phyloP scores from a whole-genome alignment of 23 tunicate species.

The Styela clava region DNA sequence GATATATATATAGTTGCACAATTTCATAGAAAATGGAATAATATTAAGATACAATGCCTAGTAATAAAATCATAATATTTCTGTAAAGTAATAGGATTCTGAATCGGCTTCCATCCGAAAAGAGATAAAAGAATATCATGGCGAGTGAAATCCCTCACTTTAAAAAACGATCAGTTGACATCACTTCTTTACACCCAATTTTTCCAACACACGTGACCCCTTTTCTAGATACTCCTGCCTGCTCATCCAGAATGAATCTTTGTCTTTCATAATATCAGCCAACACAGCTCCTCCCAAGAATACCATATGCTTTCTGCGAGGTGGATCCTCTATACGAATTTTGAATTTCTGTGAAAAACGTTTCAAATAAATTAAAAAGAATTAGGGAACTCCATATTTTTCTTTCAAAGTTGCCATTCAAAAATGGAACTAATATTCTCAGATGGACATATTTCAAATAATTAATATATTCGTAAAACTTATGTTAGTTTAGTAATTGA shows the following conservation, averaged over 20 bases:
- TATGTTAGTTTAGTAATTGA: too few species aligned
- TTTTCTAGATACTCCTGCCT: slow-evolving; percentile 81
- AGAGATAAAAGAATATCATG: background rate
- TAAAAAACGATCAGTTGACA: background rate
- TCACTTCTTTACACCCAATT: slow-evolving; percentile 70
- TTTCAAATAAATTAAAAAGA: background rate
- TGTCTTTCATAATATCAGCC: slow-evolving; percentile 99
- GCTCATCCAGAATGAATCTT: slow-evolving; percentile 97
- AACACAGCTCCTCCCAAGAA: slow-evolving; percentile 99
- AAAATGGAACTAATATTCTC: background rate
- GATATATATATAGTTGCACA: slow-evolving; percentile 2
- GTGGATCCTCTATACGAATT: slow-evolving; percentile 98
- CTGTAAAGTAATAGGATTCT: slow-evolving; percentile 14
- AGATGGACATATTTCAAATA: too few species aligned
- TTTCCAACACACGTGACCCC: slow-evolving; percentile 86
- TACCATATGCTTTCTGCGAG: slow-evolving; percentile 98
- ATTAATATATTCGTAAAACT: too few species aligned
- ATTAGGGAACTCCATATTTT: background rate
- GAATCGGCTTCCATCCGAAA: background rate
- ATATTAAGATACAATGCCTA: slow-evolving; percentile 21
- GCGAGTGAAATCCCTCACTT: background rate
- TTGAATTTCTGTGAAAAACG: slow-evolving; percentile 80
- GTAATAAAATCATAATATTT: slow-evolving; percentile 19
- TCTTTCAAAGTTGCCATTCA: slow-evolving; percentile 2
- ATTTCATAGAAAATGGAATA: slow-evolving; percentile 23